Conservation (phyloP, 1,140 invertebrate genomes). For the Archivesica marissinica region DNA sequence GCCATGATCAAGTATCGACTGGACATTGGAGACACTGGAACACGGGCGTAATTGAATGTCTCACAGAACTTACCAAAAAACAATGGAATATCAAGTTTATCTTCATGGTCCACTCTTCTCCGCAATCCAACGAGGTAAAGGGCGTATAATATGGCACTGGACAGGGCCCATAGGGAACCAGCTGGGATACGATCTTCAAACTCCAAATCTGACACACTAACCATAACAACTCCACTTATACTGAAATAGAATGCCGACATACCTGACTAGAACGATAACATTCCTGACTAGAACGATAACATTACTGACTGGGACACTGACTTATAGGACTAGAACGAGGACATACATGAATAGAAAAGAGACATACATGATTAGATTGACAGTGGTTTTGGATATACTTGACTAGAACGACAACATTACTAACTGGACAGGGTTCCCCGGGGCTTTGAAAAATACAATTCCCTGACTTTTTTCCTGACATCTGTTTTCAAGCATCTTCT, state of each 20-base stretch:
- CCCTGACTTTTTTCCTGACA: too few species aligned
- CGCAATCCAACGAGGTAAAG: slow-evolving; percentile 92
- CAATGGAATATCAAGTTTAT: slow-evolving; percentile 94
- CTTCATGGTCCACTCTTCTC: slow-evolving; percentile 92
- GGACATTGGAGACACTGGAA: too few species aligned
- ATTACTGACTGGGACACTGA: background rate
- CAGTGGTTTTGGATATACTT: too few species aligned
- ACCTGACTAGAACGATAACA: too few species aligned
- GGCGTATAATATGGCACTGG: slow-evolving; percentile 94
- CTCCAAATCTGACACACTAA: slow-evolving; percentile 89
- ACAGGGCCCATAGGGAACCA: slow-evolving; percentile 90
- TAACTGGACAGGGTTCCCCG: too few species aligned
- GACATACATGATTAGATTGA: too few species aligned
- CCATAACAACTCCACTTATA: slow-evolving; percentile 90
- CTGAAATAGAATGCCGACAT: slow-evolving; percentile 83
- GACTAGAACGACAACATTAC: slow-evolving; percentile 79
- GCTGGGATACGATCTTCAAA: slow-evolving; percentile 86
- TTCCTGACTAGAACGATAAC: too few species aligned
- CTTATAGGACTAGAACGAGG: background rate
- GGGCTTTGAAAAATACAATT: too few species aligned
- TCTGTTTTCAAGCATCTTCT: too few species aligned
- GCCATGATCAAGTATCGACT: too few species aligned
- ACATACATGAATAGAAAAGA: too few species aligned
- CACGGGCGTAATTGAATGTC: too few species aligned
- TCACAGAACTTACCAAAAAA: slow-evolving; percentile 91